Evolutionary conservation across 37 sponge, comb jelly and placozoan genomes (phyloP), one percentile per base, ranked within the genome.

Genomic region (Amphimedon queenslandica): DNA sequence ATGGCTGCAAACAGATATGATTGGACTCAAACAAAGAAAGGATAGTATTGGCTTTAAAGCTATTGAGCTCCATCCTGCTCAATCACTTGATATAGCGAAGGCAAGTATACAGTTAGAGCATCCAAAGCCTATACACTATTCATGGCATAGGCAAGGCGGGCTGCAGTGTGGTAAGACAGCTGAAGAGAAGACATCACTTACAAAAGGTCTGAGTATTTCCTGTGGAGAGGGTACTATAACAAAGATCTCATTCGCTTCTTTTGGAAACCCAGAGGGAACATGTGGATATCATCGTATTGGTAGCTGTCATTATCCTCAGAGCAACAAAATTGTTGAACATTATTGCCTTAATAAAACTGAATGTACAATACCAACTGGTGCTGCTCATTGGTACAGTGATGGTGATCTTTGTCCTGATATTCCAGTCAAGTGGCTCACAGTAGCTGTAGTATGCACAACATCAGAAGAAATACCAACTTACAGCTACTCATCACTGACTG

Each of bases 1-100:
- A 2, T 85, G 86, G 86, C 27, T 85, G 31, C 66, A 71, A 55
- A 79, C 80, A 23, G 75, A 79, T 30, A 38, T 79, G 74, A 69
- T 76, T 5, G 86, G 86, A 5, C 34, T 85, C 27, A 42, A 31
- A 1, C 58, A 33, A 25, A n/a, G 64, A 24, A 33, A 24, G 3
- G 80, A 64, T 20, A 38, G 38, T 13, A 63, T 39, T 70, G 74
- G 74, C 6, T 85, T 43, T 42, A 57, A 77, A 2, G 69, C 43
- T 55, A 33, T 85, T 16, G 79, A 74, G 18, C 73, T 85, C n/a
- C 61, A 74, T 34, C 86, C 86, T 20, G 86, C 80, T 0, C 42
- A 56, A 31, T 16, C 58, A 5, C 70, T 72, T 29, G 86, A 71
- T 20, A 72, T 79, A 20, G 37, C 73, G 8, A 40, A 73, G 20